Percentiles rank a stretch among this genome's conserved stretches.
Conservation (phyloP, 2,113 vertebrate genomes). For the Alaudala cheleensis region DNA sequence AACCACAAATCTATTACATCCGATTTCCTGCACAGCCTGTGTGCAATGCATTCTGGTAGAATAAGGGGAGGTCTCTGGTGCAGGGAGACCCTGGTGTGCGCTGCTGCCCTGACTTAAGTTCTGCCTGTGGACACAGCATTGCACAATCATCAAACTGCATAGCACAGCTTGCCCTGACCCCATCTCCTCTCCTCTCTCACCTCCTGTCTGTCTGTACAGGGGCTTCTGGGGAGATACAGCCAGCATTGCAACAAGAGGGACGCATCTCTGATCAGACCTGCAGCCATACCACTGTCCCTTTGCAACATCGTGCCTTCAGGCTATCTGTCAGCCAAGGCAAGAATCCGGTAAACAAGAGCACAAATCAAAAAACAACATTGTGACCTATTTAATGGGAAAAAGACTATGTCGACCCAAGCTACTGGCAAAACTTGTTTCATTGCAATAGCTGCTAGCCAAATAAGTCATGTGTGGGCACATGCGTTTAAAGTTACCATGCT, state of each 20-base stretch:
- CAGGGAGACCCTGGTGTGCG: background rate
- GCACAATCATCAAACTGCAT: background rate
- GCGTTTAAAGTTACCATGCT: background rate
- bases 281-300: background rate
- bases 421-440: constrained; percentile 5
- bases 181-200: background rate
- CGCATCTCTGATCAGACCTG: background rate
- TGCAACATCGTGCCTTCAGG: background rate
- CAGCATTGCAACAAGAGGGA: background rate
- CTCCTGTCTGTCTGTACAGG: background rate
- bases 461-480: background rate
- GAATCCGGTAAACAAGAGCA: background rate
- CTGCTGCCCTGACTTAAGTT: background rate
- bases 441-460: background rate
- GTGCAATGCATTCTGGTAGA: background rate
- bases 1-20: background rate
- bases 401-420: background rate
- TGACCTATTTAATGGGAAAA: constrained; percentile 29
- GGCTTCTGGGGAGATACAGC: background rate
- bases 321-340: background rate
- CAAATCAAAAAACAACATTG: background rate
- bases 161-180: background rate
- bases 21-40: background rate
- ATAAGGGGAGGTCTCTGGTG: background rate
- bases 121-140: background rate